phyloP scores from a whole-genome alignment of 1,140 invertebrate genomes.

The Varroa destructor region DNA sequence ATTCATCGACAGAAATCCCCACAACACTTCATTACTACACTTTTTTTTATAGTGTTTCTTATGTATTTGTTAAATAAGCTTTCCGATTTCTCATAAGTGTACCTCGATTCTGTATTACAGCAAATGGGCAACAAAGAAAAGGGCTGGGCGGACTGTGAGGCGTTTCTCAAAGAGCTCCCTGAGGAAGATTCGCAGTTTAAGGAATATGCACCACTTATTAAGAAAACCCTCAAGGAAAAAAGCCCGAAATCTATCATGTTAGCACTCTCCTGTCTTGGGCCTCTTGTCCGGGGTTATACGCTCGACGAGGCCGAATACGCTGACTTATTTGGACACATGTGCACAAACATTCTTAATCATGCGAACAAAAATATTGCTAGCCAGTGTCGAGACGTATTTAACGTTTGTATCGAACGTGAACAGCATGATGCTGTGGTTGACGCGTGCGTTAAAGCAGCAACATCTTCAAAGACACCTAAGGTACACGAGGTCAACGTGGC shows the following conservation, averaged over 20 bases:
- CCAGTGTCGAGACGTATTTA: slow-evolving; percentile 6
- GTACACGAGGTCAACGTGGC: slow-evolving; percentile 26
- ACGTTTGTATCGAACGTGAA: slow-evolving; percentile 14
- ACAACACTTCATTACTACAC: too few relatives aligned
- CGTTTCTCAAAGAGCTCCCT: slow-evolving; percentile 1
- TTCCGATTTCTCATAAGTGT: too few relatives aligned
- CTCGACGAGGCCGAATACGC: slow-evolving; percentile 20
- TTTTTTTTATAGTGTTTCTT: too few relatives aligned
- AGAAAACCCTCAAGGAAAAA: slow-evolving; percentile 23
- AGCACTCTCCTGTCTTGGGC: slow-evolving; percentile 11
- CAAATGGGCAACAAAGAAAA: slow-evolving; percentile 28
- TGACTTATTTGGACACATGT: slow-evolving; percentile 23
- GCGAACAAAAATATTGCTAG: slow-evolving; percentile 12
- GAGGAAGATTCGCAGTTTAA: slow-evolving; percentile 21
- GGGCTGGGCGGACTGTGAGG: slow-evolving; percentile 6
- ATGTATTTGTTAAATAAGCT: too few relatives aligned
- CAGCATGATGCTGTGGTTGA: slow-evolving; percentile 15
- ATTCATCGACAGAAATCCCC: too few relatives aligned
- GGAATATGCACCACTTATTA: slow-evolving; percentile 13
- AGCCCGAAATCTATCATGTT: slow-evolving; percentile 16
- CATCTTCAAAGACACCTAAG: slow-evolving; percentile 12
- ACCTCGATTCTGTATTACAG: neutral
- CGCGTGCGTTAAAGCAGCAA: slow-evolving; percentile 4
- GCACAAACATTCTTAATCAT: slow-evolving; percentile 7
- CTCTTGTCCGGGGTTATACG: neutral